phyloP scores from a whole-genome alignment of 2,797 vertebrate genomes.

The Lagorchestes hirsutus region DNA sequence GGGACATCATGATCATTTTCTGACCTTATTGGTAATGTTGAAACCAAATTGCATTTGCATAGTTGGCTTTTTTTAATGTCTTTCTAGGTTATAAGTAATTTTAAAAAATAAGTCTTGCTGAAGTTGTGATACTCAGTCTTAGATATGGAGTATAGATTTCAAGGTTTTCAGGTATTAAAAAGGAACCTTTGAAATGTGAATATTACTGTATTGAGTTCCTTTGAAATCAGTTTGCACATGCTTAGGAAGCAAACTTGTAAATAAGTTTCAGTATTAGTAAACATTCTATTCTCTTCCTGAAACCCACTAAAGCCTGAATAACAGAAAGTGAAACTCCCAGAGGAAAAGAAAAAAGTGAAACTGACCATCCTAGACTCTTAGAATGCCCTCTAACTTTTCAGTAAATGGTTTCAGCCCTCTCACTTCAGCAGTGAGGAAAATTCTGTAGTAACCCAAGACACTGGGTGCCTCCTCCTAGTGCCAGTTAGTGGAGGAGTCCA shows the following conservation, averaged over 20 bases:
- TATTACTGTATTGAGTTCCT: background rate
- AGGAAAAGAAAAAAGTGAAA: conserved; percentile 24
- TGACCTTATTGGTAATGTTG: background rate
- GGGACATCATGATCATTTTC: background rate
- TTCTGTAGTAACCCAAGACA: background rate
- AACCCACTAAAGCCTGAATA: background rate
- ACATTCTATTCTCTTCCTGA: background rate
- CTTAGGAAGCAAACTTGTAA: background rate
- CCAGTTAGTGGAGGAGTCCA: background rate
- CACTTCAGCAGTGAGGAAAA: background rate
- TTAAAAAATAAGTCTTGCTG: background rate
- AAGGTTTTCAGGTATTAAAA: background rate
- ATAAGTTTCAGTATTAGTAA: conserved; percentile 20
- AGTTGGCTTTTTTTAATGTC: background rate
- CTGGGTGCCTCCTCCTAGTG: background rate
- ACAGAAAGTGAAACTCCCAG: conserved; percentile 3
- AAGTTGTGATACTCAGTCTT: background rate
- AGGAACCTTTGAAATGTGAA: background rate
- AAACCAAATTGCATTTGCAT: background rate
- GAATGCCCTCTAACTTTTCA: background rate
- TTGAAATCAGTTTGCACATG: background rate
- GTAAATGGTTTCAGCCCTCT: background rate
- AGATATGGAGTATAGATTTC: background rate
- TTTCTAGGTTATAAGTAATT: background rate
- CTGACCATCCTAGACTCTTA: background rate